phyloP scores from a whole-genome alignment of 2,113 vertebrate species.

The Sigmodon hispidus region DNA sequence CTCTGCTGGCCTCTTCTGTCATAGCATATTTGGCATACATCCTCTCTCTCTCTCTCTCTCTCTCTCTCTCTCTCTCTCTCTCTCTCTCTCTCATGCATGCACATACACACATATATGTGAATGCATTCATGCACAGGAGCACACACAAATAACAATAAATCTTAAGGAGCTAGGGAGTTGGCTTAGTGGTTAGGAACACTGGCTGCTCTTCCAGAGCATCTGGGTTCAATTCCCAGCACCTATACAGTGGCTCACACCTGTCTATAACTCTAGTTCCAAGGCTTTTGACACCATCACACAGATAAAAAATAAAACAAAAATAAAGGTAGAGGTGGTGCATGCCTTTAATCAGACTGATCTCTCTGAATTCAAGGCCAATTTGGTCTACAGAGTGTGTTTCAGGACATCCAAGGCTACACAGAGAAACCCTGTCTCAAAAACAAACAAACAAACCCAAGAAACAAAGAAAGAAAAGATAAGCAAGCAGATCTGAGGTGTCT shows the following conservation, averaged over 20 bases:
- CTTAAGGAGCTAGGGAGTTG: not conserved
- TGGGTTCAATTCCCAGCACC: not conserved
- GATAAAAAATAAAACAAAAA: not conserved
- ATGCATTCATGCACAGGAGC: no score
- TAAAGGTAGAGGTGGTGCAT: not conserved
- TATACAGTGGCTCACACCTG: not conserved
- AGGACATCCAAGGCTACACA: not conserved
- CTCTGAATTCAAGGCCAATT: not conserved
- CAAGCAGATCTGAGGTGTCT: not conserved
- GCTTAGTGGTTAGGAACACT: not conserved
- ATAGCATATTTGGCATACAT: not conserved
- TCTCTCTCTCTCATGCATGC: not conserved
- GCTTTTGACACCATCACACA: not conserved
- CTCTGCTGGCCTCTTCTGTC: not conserved
- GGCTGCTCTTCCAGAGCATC: not conserved
- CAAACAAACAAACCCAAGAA: not conserved
- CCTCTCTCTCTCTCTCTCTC: not conserved
- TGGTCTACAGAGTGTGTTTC: not conserved
- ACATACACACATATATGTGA: not conserved
- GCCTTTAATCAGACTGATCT: not conserved
- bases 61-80: not conserved
- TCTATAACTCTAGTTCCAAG: not conserved
- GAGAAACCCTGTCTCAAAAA: not conserved
- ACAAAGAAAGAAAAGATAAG: not conserved
- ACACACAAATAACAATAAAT: not conserved